These are phyloP conservation scores for Halichoeres trimaculatus DNA, from an alignment of 2,113 vertebrate genomes.

Conservation along the genomic window DNA sequence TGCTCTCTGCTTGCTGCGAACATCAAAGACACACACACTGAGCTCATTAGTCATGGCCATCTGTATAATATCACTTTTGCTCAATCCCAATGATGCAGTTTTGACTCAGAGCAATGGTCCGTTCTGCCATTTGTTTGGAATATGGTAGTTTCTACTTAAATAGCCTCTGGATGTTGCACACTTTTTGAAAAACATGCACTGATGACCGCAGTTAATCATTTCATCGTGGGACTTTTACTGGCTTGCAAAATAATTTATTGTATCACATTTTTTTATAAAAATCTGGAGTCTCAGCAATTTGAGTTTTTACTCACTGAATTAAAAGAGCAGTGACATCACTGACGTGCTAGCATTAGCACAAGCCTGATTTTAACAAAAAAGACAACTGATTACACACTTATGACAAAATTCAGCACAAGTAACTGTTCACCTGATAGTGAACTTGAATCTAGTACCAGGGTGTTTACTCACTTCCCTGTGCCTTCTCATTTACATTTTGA, in stretches of 20 bases:
- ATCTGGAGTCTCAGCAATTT: conserved; percentile 15
- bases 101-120: conserved; percentile 74
- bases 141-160: conserved; percentile 48
- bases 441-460: conserved; percentile 68
- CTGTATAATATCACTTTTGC: conserved; percentile 79
- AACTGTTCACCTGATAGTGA: conserved; percentile 74
- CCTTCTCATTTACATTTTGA: conserved; percentile 84
- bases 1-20: conserved; percentile 68
- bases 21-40: conserved; percentile 76
- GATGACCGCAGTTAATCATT: conserved; percentile 52
- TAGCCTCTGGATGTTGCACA: conserved; percentile 39
- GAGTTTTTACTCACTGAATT: conserved; percentile 12
- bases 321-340: conserved; percentile 19
- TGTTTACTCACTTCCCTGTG: conserved; percentile 79
- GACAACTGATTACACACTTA: conserved; percentile 60
- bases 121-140: conserved; percentile 64
- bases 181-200: conserved; percentile 32
- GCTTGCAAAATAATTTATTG: conserved; percentile 39
- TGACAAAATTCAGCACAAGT: conserved; percentile 62
- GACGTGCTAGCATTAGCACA: conserved; percentile 27
- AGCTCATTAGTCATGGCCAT: conserved; percentile 84
- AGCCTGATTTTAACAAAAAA: conserved; percentile 53
- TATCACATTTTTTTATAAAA: conserved; percentile 14
- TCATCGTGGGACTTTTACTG: conserved; percentile 42
- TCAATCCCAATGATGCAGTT: conserved; percentile 76